Conservation (phyloP, 1,140 invertebrate genomes). For the Drosophila tsacasi region DNA sequence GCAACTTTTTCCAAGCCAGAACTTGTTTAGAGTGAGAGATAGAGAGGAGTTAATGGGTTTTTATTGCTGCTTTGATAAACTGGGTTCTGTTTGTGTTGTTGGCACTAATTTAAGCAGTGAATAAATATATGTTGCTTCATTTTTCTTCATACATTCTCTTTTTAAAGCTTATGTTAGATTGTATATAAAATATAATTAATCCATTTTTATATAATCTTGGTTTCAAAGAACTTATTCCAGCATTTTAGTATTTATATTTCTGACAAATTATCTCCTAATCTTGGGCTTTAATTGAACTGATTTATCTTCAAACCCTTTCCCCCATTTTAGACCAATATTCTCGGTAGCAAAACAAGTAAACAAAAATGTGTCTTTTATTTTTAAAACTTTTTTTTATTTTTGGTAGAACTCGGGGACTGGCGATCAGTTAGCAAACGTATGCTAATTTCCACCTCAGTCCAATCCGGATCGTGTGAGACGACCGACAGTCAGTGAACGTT, state of each 20-base stretch:
- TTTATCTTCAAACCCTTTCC: background rate
- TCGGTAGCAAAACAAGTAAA: slow-evolving; percentile 26
- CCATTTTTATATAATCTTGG: too few species aligned
- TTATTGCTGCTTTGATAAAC: slow-evolving; percentile 9
- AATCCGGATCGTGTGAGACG: slow-evolving; percentile 51
- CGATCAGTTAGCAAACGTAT: slow-evolving; percentile 59
- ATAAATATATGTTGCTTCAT: background rate
- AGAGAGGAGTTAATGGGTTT: slow-evolving; percentile 1
- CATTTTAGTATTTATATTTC: background rate
- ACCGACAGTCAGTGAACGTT: slow-evolving; percentile 44
- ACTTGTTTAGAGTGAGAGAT: slow-evolving; percentile 1
- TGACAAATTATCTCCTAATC: background rate
- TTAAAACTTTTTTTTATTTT: background rate
- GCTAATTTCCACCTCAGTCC: slow-evolving; percentile 56
- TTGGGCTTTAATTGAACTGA: background rate
- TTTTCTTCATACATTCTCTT: background rate
- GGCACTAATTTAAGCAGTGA: slow-evolving; percentile 4
- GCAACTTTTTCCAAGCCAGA: background rate
- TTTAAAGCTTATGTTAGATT: background rate
- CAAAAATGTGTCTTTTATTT: slow-evolving; percentile 5
- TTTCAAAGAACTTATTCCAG: background rate
- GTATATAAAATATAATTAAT: background rate
- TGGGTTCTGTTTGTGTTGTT: slow-evolving; percentile 1
- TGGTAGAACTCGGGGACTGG: slow-evolving; percentile 3
- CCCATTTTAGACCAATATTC: background rate